Conservation (phyloP, 2,888 invertebrate genomes). For the Latrodectus hesperus region DNA sequence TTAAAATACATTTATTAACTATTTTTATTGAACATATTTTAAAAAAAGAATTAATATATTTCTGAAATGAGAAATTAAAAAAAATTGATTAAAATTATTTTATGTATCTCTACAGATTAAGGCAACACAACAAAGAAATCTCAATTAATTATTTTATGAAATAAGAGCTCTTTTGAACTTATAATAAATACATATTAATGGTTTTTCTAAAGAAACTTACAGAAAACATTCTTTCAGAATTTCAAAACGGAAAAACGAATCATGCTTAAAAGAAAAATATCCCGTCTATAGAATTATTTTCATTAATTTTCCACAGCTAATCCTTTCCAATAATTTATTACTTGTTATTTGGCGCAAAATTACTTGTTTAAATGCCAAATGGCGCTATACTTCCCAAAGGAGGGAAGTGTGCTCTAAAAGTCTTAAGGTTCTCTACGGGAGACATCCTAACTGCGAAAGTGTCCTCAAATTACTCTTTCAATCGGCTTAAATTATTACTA, state of each 20-base stretch:
- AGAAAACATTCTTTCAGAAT: not conserved
- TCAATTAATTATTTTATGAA: too few relatives aligned
- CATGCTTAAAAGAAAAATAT: not conserved
- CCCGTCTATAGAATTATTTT: not conserved
- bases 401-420: not conserved
- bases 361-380: not conserved
- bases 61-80: too few relatives aligned
- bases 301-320: not conserved
- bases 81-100: too few relatives aligned
- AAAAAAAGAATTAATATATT: too few relatives aligned
- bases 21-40: too few relatives aligned
- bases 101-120: too few relatives aligned
- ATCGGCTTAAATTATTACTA: constrained; percentile 40
- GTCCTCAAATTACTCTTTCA: constrained; percentile 4
- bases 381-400: not conserved
- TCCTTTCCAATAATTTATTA: not conserved
- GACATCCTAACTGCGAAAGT: not conserved
- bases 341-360: constrained; percentile 1
- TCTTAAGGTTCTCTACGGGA: not conserved
- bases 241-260: not conserved
- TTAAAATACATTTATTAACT: too few relatives aligned
- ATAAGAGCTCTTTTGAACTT: not conserved
- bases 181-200: not conserved
- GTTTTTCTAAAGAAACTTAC: not conserved
- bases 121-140: too few relatives aligned